phyloP scores from a whole-genome alignment of 2,888 invertebrate genomes.

The Scaptomyza parva region DNA sequence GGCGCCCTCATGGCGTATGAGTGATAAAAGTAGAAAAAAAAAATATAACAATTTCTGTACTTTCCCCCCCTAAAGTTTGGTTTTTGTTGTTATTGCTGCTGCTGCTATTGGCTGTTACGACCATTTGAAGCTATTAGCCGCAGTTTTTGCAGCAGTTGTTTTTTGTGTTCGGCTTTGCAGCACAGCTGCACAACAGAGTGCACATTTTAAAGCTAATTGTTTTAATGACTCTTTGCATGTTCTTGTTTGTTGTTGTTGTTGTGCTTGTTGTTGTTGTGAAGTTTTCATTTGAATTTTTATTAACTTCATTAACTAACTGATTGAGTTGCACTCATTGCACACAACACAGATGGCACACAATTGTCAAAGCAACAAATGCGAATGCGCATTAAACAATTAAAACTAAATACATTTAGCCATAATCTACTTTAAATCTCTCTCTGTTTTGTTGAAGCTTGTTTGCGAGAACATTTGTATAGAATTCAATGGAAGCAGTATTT shows the following conservation, averaged over 20 bases:
- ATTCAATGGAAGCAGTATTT: background rate
- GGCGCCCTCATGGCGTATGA: slow-evolving; percentile 67
- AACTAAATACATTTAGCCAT: no score
- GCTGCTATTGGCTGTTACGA: slow-evolving; percentile 19
- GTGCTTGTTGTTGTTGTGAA: no score
- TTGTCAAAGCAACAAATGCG: slow-evolving; percentile 14
- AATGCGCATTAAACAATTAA: no score
- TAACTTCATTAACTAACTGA: slow-evolving; percentile 21
- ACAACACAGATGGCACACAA: slow-evolving; percentile 29
- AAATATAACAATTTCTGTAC: slow-evolving; percentile 44
- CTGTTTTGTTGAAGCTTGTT: background rate
- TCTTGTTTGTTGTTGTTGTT: slow-evolving; percentile 1
- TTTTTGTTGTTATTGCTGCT: slow-evolving; percentile 18
- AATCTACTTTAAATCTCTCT: background rate
- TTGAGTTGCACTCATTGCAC: slow-evolving; percentile 37
- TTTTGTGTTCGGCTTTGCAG: no score
- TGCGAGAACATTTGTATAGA: background rate
- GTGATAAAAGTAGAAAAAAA: slow-evolving; percentile 58
- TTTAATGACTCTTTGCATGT: slow-evolving; percentile 60
- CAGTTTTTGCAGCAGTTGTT: no score
- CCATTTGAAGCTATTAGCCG: no score
- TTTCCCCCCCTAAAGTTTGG: slow-evolving; percentile 32
- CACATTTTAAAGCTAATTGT: slow-evolving; percentile 64
- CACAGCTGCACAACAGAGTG: no score
- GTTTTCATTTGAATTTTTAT: slow-evolving; percentile 3